Evolutionary conservation across 2,888 invertebrate species (phyloP), one percentile per base, ranked within the genome.

Genomic region (Muscina levida): DNA sequence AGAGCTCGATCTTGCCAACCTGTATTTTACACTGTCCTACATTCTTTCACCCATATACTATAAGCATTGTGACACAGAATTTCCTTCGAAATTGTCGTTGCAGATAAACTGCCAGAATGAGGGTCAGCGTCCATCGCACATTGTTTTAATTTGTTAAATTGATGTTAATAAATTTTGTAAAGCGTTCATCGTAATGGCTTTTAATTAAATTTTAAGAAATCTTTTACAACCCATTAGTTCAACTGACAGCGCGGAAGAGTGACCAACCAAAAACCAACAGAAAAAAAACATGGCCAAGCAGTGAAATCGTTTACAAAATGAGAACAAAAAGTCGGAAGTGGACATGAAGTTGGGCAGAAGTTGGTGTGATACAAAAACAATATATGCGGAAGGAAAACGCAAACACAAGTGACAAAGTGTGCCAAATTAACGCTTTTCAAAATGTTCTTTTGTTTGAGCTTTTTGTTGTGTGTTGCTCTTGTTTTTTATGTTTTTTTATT

Each of bases 121-220:
- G 31, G 19, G 19, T 22, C 22, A 51, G 19, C 51, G 11, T 51
- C 11, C 65, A 65, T 62, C 74, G 31, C 31, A 8, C 31, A 72
- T 77, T 72, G 65, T 48, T 81, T 77, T 77, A 81, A 75, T 75
- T 81, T 75, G 67, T 81, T 72, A 42, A 81, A 81, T 81, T 81
- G 77, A 72, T 72, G 72, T 75, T 42, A 68, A 81, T 77, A 68
- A 72, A 75, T 77, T 77, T 77, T 46, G 11, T 59, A 57, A 72
- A 31, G 72, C 66, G 66, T 51, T 65, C 51, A 74, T 44, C 71
- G 42, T 68, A 81, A 81, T 81, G 81, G 72, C 62, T 77, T 81
- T 81, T 81, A 81, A 81, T 81, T 81, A 81, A 81, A 81, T 81
- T 81, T 81, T 72, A 75, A 77, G 74, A 81, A 81, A 81, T 81